Evolutionary conservation across 1,140 invertebrate species (phyloP), one percentile per base, ranked within the genome.

Genomic region (Cephus cinctus): DNA sequence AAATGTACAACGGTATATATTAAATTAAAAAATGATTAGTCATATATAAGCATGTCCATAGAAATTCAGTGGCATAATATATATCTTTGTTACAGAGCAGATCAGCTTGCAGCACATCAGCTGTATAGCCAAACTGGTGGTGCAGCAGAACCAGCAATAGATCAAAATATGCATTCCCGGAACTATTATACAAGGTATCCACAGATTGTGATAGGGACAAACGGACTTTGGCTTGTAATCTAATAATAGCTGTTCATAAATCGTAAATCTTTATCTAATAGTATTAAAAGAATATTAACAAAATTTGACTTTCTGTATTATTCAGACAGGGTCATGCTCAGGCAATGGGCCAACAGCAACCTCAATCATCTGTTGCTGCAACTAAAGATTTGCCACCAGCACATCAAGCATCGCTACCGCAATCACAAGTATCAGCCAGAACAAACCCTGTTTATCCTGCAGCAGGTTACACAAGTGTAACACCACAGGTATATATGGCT

Each of bases 331-430:
- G 55, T 38, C 59, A 65, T 38, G 61, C 59, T 23, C 61, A 65
- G 46, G 59, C 62, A 3, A 57, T 76, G 59, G 63, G 64, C 4
- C 71, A 73, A 44, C 70, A 71, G 16, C 71, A 70, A 42, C 52
- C 59, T 9, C 69, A 72, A 11, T 47, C 63, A 16, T 44, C 69
- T 6, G 59, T 64, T 32, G 32, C 61, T 6, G 47, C 63, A 27
- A 56, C 54, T 0, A 76, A 76, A 34, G 74, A 76, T 9, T 48
- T 76, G 19, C 63, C 71, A 16, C 74, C 74, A n/a, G 74, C 73
- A 0, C 74, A 76, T 59, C 73, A 76, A 49, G 71, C 74, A 23
- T 76, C 74, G 0, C 40, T 76, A 51, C 73, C 73, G 31, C 72
- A 75, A 36, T 60, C 63, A 8, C 66, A 69, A 43, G 64, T 65